Conservation (phyloP, 2,797 vertebrate species). For the Sebastes ruberrimus region DNA sequence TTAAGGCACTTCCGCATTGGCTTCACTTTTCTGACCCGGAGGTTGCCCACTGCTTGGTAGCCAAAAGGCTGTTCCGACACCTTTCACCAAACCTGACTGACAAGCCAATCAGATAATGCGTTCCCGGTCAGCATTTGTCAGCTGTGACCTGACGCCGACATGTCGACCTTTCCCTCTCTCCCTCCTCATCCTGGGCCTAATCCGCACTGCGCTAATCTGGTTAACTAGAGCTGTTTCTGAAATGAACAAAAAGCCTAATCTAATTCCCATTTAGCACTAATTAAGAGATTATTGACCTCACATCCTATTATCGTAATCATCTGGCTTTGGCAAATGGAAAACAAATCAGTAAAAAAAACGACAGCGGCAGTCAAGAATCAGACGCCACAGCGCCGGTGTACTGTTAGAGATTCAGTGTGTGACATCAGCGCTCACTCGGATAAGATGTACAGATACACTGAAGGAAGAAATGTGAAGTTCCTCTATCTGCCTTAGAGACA, state of each 20-base stretch:
- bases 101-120: slow-evolving; percentile 32
- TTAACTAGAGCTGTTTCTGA: slow-evolving; percentile 69
- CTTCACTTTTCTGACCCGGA: too few species aligned
- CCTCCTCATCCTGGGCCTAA: slow-evolving; percentile 53
- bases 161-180: slow-evolving; percentile 15
- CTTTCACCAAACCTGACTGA: slow-evolving; percentile 28
- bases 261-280: slow-evolving; percentile 80
- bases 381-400: background rate
- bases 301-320: slow-evolving; percentile 74
- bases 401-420: slow-evolving; percentile 34
- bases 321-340: slow-evolving; percentile 31
- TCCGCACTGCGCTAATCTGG: slow-evolving; percentile 72
- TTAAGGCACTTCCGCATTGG: fast-evolving
- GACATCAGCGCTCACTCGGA: slow-evolving; percentile 30
- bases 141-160: slow-evolving; percentile 21
- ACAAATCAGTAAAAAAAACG: slow-evolving; percentile 23
- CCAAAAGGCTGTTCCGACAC: background rate
- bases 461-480: slow-evolving; percentile 43
- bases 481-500: slow-evolving; percentile 45
- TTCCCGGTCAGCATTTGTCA: background rate
- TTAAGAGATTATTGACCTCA: slow-evolving; percentile 78
- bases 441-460: slow-evolving; percentile 55
- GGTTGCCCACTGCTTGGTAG: background rate
- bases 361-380: slow-evolving; percentile 18
- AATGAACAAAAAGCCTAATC: slow-evolving; percentile 72